Evolutionary conservation across 1,140 invertebrate genomes (phyloP).

Genomic region (Megalopta genalis): DNA sequence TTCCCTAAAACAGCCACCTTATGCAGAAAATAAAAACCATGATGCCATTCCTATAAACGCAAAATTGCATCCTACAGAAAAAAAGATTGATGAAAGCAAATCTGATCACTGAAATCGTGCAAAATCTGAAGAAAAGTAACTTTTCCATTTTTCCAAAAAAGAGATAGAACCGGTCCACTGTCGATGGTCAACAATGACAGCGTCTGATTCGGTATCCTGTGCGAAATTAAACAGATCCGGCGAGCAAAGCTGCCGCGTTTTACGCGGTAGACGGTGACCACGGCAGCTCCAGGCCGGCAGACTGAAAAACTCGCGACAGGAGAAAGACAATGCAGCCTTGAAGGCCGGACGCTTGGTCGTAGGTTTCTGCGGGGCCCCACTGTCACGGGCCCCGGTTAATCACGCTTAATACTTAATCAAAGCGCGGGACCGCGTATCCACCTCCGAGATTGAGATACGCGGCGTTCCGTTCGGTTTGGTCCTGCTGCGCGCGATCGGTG

Average conservation of each 20-base stretch:
- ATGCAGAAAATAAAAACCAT: no score
- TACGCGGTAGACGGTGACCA: background rate
- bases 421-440: constrained; percentile 42
- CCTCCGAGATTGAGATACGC: constrained; percentile 62
- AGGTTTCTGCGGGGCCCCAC: constrained; percentile 10
- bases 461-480: constrained; percentile 39
- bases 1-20: no score
- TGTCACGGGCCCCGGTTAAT: constrained; percentile 54
- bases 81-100: no score
- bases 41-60: no score
- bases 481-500: constrained; percentile 43
- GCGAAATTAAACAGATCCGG: background rate
- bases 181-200: no score
- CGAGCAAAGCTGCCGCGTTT: background rate
- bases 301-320: constrained; percentile 7
- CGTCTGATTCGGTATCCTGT: no score
- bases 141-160: no score
- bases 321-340: constrained; percentile 36
- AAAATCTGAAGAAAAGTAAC: no score
- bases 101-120: no score
- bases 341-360: constrained; percentile 1
- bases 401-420: constrained; percentile 64
- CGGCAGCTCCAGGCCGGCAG: background rate
- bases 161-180: no score
- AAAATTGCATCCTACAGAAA: no score